Evolutionary conservation across 2,797 vertebrate species (phyloP).

Genomic region (Typhlichthys eigenmanni): DNA sequence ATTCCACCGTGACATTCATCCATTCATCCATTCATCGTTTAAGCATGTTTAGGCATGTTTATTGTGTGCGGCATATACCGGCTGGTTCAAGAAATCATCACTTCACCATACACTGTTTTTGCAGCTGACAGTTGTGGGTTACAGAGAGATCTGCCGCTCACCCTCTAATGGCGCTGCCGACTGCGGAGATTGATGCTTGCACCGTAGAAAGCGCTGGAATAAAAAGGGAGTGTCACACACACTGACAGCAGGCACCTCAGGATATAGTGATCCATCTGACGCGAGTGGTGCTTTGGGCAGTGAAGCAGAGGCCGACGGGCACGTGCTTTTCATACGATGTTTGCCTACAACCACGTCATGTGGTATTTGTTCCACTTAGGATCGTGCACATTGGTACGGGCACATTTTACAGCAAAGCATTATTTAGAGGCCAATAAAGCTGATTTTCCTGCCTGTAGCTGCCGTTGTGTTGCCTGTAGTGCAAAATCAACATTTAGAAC

Average conservation of each 20-base stretch:
- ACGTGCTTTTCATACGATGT: slow-evolving; percentile 27
- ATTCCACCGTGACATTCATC: too few relatives aligned
- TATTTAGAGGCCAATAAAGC: slow-evolving; percentile 38
- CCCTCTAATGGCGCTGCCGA: slow-evolving; percentile 56
- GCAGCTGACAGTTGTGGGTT: slow-evolving; percentile 52
- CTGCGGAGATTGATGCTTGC: slow-evolving; percentile 72
- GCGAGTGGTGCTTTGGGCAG: slow-evolving; percentile 41
- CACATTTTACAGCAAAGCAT: slow-evolving; percentile 4
- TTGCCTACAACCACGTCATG: slow-evolving; percentile 43
- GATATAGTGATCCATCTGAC: slow-evolving; percentile 65
- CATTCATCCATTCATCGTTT: too few relatives aligned
- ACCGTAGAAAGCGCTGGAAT: slow-evolving; percentile 68
- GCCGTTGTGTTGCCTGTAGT: background rate
- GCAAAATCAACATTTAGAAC: background rate
- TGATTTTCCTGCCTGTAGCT: background rate
- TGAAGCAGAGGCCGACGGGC: slow-evolving; percentile 58
- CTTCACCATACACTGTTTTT: slow-evolving; percentile 42
- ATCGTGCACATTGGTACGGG: slow-evolving; percentile 34
- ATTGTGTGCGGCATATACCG: slow-evolving; percentile 21
- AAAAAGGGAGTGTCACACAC: slow-evolving; percentile 68
- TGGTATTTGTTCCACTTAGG: slow-evolving; percentile 46
- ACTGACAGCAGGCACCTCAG: slow-evolving; percentile 73
- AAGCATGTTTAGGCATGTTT: slow-evolving; percentile 4
- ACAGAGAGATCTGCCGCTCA: slow-evolving; percentile 52
- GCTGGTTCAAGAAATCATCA: slow-evolving; percentile 37